Evolutionary conservation across 2,113 vertebrate genomes (phyloP).

Genomic region (Gnathonemus echidnorhynchus): DNA sequence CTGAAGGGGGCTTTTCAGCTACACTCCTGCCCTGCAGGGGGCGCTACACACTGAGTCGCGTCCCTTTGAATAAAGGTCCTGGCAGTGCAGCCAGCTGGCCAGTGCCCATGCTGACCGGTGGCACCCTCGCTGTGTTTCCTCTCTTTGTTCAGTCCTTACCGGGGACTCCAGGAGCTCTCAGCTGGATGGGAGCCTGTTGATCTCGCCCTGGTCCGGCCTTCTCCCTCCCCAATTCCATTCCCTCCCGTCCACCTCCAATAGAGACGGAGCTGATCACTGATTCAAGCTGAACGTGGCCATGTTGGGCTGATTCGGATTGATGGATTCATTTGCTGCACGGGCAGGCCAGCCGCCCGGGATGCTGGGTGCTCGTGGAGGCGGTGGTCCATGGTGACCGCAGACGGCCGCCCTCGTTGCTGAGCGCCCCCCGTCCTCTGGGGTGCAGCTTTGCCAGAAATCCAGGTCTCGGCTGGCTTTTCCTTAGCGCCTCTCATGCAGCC

Average conservation of each 20-base stretch:
- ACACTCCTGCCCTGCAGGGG: neutral
- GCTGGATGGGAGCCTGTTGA: neutral
- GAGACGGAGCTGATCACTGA: conserved; percentile 25
- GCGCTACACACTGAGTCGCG: neutral
- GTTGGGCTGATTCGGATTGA: conserved; percentile 38
- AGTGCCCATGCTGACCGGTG: neutral
- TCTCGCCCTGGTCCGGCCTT: neutral
- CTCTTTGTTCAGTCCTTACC: neutral
- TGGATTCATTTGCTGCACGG: conserved; percentile 22
- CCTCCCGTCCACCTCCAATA: conserved; percentile 18
- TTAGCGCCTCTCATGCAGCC: neutral
- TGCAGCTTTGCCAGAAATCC: neutral
- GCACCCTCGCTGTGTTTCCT: neutral
- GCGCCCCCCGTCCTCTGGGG: neutral
- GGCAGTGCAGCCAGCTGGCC: neutral
- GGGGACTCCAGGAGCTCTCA: neutral
- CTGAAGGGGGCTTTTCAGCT: neutral
- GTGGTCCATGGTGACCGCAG: neutral
- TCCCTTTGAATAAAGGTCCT: neutral
- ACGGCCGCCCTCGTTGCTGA: neutral
- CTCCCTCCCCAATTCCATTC: conserved; percentile 1
- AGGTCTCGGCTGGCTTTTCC: conserved; percentile 26
- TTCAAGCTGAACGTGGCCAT: conserved; percentile 38
- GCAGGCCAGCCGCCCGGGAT: neutral
- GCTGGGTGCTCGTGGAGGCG: neutral